Conservation (phyloP, 2,797 vertebrate species). For the Mormyrops boulengeri region DNA sequence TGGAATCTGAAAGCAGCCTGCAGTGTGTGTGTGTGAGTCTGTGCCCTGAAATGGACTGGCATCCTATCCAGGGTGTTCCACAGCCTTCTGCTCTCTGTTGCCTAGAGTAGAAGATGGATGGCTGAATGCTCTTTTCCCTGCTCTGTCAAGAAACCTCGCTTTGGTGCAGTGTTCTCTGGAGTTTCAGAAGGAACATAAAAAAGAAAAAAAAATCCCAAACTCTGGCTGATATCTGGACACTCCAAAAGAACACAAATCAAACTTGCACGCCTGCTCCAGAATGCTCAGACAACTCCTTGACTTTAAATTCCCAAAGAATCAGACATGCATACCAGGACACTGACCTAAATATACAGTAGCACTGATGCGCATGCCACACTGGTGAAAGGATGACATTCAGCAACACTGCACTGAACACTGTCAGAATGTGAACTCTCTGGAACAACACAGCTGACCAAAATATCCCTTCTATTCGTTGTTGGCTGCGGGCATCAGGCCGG, state of each 20-base stretch:
- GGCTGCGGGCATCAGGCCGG: background rate
- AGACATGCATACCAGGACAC: background rate
- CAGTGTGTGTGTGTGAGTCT: background rate
- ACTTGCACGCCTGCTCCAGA: background rate
- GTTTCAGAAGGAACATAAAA: background rate
- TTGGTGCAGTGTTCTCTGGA: background rate
- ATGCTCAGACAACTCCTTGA: background rate
- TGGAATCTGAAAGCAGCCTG: background rate
- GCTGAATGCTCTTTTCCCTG: background rate
- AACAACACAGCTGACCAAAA: background rate
- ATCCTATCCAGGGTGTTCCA: background rate
- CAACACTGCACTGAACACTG: background rate
- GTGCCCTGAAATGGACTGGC: background rate
- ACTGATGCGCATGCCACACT: background rate
- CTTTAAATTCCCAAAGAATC: background rate
- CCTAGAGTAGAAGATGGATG: background rate
- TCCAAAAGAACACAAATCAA: background rate
- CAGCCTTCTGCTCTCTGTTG: background rate
- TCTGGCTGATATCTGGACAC: background rate
- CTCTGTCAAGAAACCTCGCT: background rate
- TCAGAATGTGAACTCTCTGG: background rate
- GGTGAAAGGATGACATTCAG: background rate
- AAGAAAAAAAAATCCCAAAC: background rate
- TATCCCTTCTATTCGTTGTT: background rate
- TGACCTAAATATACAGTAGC: conserved; percentile 4